Base-by-base conservation (phyloP, 2,113 vertebrate genomes). In the Seriola aureovittata region DNA sequence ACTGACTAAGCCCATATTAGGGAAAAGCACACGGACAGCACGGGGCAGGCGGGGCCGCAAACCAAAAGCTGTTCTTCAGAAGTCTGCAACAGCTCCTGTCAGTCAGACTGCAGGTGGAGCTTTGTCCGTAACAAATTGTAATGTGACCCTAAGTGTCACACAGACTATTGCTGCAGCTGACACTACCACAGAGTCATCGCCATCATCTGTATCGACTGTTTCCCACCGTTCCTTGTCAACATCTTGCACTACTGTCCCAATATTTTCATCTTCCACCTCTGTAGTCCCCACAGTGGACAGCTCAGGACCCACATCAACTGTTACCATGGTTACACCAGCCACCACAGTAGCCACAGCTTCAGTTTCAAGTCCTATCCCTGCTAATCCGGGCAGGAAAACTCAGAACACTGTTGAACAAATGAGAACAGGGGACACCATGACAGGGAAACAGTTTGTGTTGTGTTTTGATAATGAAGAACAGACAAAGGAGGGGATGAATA, bases 11-110 rank as follows among this genome's bases (percentile, higher is more conserved):
- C 95, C 94, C 58, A 94, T 95, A 81, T 79, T 96, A 29, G 94
- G 94, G 62, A 94, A 85, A 66, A 93, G 93, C 84, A 94, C 85
- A 36, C 87, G 94, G 78, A 95, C 92, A 48, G 91, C 92, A 32
- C 85, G 95, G 73, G 89, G 90, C 58, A 91, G 94, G 59, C 91
- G 95, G 36, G 94, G 94, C 7, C 93, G 94, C 73, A 96, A 95
- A 85, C 89, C 94, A 36, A 95, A 94, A 92, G 82, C 85, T 50
- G 65, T 82, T 54, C 80, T 88, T 21, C 88, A 88, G 77, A 92
- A 88, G 73, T 50, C 88, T 8, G 50, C 71, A 4, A 25, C 80
- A 21, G 74, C 23, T 59, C 44, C 67, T 11, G 74, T 75, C 25
- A 85, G 52, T 84, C 75, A 80, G 42, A 36, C 81, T 16, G 66